A percentile compares a stretch with the other conserved stretches of the same genome.
phyloP scores from a whole-genome alignment of 2,797 vertebrate genomes.

The Bryconaethiops microstoma region DNA sequence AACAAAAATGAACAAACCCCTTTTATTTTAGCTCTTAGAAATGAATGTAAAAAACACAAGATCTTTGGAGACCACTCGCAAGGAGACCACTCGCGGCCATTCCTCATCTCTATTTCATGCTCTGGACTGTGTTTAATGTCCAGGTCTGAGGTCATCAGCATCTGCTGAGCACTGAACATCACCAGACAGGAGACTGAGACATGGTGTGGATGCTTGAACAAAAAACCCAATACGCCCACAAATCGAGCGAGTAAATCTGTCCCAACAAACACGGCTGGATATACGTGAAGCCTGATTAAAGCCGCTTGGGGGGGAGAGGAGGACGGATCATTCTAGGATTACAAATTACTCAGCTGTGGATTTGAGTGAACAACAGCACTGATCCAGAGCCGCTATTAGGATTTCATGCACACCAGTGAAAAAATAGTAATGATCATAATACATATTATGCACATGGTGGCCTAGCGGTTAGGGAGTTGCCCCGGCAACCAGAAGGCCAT shows the following conservation, averaged over 20 bases:
- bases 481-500: no score
- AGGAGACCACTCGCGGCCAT: not conserved
- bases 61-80: no score
- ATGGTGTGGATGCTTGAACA: not conserved
- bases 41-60: no score
- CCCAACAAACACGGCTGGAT: not conserved
- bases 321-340: constrained; percentile 25
- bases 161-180: constrained; percentile 3
- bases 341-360: constrained; percentile 15
- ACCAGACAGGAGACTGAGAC: constrained; percentile 26
- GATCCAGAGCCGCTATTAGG: no score
- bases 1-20: no score
- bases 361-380: constrained; percentile 34
- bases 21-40: no score
- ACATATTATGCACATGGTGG: no score
- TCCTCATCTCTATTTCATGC: constrained; percentile 3
- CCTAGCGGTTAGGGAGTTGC: no score
- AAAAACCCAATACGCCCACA: not conserved
- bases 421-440: no score
- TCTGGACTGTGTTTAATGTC: constrained; percentile 12
- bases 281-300: constrained; percentile 6
- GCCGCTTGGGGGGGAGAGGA: not conserved
- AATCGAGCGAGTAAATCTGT: not conserved
- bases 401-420: no score
- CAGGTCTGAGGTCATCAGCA: constrained; percentile 4